phyloP scores from a whole-genome alignment of 2,888 invertebrate genomes.

The Agrochola circellaris region DNA sequence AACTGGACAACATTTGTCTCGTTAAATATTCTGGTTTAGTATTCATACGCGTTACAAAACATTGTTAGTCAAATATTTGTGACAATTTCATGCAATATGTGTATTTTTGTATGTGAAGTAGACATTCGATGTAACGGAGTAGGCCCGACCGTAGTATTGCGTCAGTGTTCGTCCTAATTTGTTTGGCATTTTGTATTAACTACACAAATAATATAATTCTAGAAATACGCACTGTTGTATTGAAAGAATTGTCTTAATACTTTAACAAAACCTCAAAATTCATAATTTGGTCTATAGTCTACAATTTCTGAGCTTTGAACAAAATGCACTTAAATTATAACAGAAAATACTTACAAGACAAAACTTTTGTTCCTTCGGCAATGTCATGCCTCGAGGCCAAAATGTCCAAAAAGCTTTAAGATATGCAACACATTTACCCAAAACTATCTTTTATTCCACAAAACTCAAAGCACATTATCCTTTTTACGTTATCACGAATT shows the following conservation, averaged over 20 bases:
- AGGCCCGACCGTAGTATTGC: neutral
- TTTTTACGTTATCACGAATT: slow-evolving; percentile 7
- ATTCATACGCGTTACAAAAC: slow-evolving; percentile 61
- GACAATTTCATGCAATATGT: slow-evolving; percentile 31
- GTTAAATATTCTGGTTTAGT: slow-evolving; percentile 40
- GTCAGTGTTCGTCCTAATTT: neutral
- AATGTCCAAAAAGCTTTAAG: neutral
- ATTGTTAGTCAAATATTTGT: slow-evolving; percentile 56
- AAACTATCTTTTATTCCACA: slow-evolving; percentile 2
- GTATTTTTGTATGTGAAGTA: slow-evolving; percentile 25
- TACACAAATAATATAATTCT: neutral
- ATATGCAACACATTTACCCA: neutral
- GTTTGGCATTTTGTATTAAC: neutral
- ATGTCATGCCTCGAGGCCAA: slow-evolving; percentile 28
- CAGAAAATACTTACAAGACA: slow-evolving; percentile 39
- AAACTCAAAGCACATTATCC: slow-evolving; percentile 16
- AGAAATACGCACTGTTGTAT: no score
- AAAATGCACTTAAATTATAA: neutral
- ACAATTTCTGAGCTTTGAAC: neutral
- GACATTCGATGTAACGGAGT: slow-evolving; percentile 3
- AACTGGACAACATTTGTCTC: slow-evolving; percentile 21
- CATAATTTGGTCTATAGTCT: neutral
- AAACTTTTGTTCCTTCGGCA: slow-evolving; percentile 35
- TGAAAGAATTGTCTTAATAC: neutral
- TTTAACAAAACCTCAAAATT: neutral